Percentiles rank a stretch among this genome's conserved stretches.
phyloP scores from a whole-genome alignment of 2,113 vertebrate genomes.

The Corynorhinus townsendii region DNA sequence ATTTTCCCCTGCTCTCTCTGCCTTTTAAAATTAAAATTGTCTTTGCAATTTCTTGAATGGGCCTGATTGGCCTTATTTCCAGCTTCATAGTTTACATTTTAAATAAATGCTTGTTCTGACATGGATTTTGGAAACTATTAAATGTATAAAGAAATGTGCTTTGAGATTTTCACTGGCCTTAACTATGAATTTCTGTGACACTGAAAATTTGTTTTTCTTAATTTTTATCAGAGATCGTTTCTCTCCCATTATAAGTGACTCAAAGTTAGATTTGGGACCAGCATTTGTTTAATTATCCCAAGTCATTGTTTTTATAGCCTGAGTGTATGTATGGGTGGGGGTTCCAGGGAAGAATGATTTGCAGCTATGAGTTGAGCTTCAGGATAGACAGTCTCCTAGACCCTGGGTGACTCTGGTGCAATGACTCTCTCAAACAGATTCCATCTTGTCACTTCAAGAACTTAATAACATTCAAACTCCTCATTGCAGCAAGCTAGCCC shows the following conservation, averaged over 20 bases:
- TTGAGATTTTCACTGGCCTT: background rate
- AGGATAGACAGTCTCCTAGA: background rate
- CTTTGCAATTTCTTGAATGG: background rate
- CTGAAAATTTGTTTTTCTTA: background rate
- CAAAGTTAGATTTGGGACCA: background rate
- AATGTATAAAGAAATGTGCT: background rate
- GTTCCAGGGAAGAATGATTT: background rate
- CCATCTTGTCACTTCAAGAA: background rate
- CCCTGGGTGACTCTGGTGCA: too few relatives aligned
- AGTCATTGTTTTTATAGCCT: background rate
- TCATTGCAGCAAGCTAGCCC: background rate
- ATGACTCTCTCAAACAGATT: background rate
- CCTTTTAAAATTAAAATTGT: background rate
- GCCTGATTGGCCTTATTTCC: background rate
- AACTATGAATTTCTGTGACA: background rate
- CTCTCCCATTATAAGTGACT: background rate
- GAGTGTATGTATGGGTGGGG: rapidly evolving
- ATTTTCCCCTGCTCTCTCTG: background rate
- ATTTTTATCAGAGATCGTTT: background rate
- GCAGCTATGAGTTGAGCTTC: background rate
- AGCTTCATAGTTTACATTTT: constrained; percentile 10
- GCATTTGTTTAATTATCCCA: background rate
- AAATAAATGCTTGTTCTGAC: background rate
- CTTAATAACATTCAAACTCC: background rate
- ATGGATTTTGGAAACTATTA: background rate